Evolutionary conservation across 2,113 vertebrate genomes (phyloP).

Genomic region (Caloenas nicobarica): DNA sequence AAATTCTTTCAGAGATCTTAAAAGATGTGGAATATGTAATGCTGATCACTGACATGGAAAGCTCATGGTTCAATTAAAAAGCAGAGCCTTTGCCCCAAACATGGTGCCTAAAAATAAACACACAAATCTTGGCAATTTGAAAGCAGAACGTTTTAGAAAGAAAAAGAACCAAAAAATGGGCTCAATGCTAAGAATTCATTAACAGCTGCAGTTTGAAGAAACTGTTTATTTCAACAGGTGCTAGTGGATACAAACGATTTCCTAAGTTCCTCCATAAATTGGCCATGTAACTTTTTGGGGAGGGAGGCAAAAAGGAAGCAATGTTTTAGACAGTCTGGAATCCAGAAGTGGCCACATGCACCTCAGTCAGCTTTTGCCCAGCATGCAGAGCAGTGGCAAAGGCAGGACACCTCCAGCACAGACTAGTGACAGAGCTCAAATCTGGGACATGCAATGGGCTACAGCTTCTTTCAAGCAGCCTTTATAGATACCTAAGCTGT

Average conservation of each 20-base stretch:
- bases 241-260: not conserved
- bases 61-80: slow-evolving; percentile 23
- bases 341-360: not conserved
- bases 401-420: not conserved
- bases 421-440: not conserved
- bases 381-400: not conserved
- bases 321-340: not conserved
- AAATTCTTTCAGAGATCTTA: slow-evolving; percentile 14
- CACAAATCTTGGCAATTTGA: not conserved
- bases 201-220: not conserved
- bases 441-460: no score
- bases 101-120: not conserved
- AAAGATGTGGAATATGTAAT: slow-evolving; percentile 1
- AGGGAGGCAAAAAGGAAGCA: not conserved
- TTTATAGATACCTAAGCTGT: not conserved
- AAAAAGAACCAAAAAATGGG: not conserved
- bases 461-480: not conserved
- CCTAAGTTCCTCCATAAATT: not conserved
- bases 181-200: not conserved
- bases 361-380: not conserved
- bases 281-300: not conserved
- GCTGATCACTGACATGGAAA: not conserved
- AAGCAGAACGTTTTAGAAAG: not conserved
- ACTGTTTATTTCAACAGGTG: slow-evolving; percentile 34
- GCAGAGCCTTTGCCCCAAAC: not conserved